These are phyloP conservation scores for Pteropus rufus DNA, from an alignment of 2,797 vertebrate genomes.

Conservation along the genomic window DNA sequence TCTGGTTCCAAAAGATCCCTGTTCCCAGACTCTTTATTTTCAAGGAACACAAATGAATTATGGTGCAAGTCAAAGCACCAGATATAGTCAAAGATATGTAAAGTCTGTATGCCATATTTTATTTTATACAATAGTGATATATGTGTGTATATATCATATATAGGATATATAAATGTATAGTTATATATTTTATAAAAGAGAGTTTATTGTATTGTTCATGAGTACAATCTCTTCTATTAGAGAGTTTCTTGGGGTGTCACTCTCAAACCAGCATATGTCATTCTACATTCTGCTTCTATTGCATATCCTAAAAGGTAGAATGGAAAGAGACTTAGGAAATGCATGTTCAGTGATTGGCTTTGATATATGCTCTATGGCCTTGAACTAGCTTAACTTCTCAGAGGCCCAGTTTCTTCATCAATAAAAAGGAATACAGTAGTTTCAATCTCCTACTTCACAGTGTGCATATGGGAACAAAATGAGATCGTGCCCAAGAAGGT, in stretches of 20 bases:
- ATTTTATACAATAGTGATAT: neutral
- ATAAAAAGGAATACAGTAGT: neutral
- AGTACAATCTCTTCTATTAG: neutral
- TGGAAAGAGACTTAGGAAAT: conserved; percentile 21
- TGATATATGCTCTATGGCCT: neutral
- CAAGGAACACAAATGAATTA: neutral
- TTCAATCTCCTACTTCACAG: neutral
- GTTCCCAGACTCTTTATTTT: neutral
- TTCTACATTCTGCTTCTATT: neutral
- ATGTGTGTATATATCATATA: neutral
- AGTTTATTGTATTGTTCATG: neutral
- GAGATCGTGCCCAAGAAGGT: neutral
- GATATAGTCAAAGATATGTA: neutral
- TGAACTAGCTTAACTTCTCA: neutral
- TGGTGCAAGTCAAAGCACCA: neutral
- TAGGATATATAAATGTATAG: neutral
- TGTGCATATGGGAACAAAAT: neutral
- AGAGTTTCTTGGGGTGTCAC: neutral
- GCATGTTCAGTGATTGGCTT: neutral
- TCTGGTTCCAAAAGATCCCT: neutral
- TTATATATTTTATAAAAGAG: neutral
- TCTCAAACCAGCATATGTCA: neutral
- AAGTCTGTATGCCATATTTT: neutral
- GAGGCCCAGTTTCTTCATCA: neutral
- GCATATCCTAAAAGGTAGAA: neutral